A percentile compares a stretch with the other conserved stretches of the same genome.
phyloP scores from a whole-genome alignment of 1,140 invertebrate genomes.

The Euwallacea similis region DNA sequence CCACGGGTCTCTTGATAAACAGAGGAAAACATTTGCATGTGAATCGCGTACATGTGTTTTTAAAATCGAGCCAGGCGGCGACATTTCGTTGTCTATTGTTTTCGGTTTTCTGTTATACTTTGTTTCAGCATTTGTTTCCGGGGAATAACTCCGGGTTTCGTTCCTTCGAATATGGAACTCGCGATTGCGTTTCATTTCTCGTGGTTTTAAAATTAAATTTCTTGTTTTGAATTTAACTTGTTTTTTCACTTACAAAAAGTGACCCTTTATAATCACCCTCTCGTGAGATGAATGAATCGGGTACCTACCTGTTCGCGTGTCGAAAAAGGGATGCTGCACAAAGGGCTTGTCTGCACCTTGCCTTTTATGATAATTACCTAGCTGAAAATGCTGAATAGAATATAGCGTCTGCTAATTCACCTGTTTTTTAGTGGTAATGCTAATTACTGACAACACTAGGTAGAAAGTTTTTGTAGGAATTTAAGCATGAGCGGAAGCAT shows the following conservation, averaged over 20 bases:
- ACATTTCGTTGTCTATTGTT: constrained; percentile 22
- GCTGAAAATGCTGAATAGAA: not conserved
- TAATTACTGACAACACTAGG: too few species aligned
- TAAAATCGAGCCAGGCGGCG: constrained; percentile 39
- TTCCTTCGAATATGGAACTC: too few species aligned
- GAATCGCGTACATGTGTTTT: constrained; percentile 49
- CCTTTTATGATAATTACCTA: constrained; percentile 1
- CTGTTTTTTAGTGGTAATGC: too few species aligned
- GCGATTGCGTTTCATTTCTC: too few species aligned
- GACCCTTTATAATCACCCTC: too few species aligned
- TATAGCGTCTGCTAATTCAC: not conserved
- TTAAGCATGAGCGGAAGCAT: too few species aligned
- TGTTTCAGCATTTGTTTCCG: constrained; percentile 24
- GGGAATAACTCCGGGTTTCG: not conserved
- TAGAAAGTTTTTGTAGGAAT: too few species aligned
- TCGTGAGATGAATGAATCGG: too few species aligned
- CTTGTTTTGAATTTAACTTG: too few species aligned
- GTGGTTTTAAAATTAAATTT: too few species aligned
- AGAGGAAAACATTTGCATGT: constrained; percentile 48
- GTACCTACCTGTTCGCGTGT: constrained; percentile 14
- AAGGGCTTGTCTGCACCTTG: constrained; percentile 12
- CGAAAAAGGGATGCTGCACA: constrained; percentile 11
- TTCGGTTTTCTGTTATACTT: constrained; percentile 25
- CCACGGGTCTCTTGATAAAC: constrained; percentile 46
- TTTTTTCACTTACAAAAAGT: too few species aligned